Evolutionary conservation across 2,113 vertebrate species (phyloP), one percentile per base, ranked within the genome.

Genomic region (Cryptomyrus ogoouensis): DNA sequence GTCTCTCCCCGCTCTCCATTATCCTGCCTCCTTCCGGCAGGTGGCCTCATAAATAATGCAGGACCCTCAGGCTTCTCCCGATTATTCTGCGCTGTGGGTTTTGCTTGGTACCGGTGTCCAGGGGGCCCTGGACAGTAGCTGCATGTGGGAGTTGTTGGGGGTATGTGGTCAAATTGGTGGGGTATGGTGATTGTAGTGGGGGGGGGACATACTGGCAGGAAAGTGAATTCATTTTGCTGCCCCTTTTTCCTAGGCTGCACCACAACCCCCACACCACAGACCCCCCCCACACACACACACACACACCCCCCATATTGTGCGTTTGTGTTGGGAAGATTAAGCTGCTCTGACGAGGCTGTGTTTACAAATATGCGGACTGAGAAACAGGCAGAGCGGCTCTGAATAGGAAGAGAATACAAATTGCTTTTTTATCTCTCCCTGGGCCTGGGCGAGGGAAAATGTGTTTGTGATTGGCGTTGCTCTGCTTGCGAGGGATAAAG

Each of bases 391-490:
- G 95, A 95, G 95, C 94, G 93, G 93, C 94, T 94, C 95, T 95
- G 95, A 95, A 96, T 95, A 95, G 95, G 95, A 95, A 95, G 95
- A 96, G 96, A 96, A 96, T 96, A 96, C 96, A 96, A 96, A 96
- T 96, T 95, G 96, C 95, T 96, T 96, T 96, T 96, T 96, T 96
- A 96, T 96, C 96, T 96, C 95, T 95, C 95, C 92, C 95, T 94
- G 96, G 96, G 95, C 95, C 95, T 91, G 94, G 94, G 94, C 93
- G 92, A 95, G 94, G 95, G 95, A 95, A 96, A 96, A 95, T 96
- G 95, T 95, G 95, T 96, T 96, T 96, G 96, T 94, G 95, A 95
- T 95, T 96, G 96, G 95, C 95, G 95, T 95, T 95, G 94, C 94
- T 95, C 95, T 92, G 95, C 95, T 95, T 96, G 95, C 96, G 95